Percentiles rank a stretch among this genome's conserved stretches.
Conservation (phyloP, 2,113 vertebrate species). For the Epinephelus fuscoguttatus region DNA sequence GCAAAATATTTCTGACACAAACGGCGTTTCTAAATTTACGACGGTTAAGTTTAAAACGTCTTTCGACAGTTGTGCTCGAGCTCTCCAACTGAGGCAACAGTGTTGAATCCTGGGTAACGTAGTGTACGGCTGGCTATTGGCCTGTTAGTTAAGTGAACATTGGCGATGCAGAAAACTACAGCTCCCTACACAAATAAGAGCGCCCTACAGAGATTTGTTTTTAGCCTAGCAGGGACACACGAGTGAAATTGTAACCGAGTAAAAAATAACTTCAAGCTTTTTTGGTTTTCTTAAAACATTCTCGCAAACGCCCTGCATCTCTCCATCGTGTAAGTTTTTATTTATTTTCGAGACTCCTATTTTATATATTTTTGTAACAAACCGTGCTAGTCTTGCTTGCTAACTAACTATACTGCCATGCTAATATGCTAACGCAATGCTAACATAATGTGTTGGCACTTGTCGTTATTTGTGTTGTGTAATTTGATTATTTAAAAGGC, state of each 20-base stretch:
- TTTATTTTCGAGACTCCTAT: not conserved
- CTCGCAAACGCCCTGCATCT: fast-evolving
- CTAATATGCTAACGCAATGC: constrained; percentile 60
- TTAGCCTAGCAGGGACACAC: constrained; percentile 70
- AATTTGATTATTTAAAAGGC: not conserved
- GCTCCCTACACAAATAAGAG: constrained; percentile 51
- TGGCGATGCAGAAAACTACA: constrained; percentile 72
- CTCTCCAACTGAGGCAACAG: not conserved
- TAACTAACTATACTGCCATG: constrained; percentile 1
- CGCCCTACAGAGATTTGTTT: constrained; percentile 71
- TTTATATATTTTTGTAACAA: not conserved
- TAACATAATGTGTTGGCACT: constrained; percentile 26
- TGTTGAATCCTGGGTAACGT: constrained; percentile 76
- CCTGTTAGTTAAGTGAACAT: fast-evolving
- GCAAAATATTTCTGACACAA: not conserved
- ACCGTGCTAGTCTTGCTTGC: not conserved
- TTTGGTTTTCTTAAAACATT: not conserved
- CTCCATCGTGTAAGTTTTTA: constrained; percentile 31
- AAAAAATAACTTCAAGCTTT: not conserved
- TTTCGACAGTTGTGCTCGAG: constrained; percentile 3
- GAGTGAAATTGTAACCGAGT: constrained; percentile 33
- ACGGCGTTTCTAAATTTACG: not conserved
- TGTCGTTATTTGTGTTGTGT: not conserved
- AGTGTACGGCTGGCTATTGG: constrained; percentile 35
- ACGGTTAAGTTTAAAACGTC: not conserved